Base-by-base conservation (phyloP, 1,140 invertebrate genomes). In the Zaprionus ghesquierei region DNA sequence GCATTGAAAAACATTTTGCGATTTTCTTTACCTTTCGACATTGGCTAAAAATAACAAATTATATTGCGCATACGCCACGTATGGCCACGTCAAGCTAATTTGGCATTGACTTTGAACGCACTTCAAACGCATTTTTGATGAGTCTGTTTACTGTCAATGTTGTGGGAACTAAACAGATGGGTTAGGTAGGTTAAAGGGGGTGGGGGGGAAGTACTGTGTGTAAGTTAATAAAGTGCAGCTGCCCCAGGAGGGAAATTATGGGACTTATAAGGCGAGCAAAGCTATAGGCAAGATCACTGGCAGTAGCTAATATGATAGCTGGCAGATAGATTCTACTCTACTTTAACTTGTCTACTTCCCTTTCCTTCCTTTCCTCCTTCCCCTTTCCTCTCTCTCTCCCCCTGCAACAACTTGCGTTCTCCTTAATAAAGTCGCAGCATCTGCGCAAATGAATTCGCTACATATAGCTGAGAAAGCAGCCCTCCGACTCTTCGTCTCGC, bases 361-460 rank as follows among this genome's bases (percentile, higher is more conserved):
- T 31, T 10, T 31, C 1, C 13, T 38, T 6, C 5, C 13, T 46
- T 1, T 18, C 8, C 50, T 9, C 15, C n/a, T 31, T 15, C 9
- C 6, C 25, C 25, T 8, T 25, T 25, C 27, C 12, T 13, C 15
- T 8, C 4, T 2, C 15, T 31, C 3, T 35, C 18, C 6, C 51
- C 10, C 22, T 29, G 15, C 5, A 61, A 54, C 38, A 51, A 33
- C 63, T 78, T 66, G 31, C 49, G 41, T 69, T 63, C 75, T 53
- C 44, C 65, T 66, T 70, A 75, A 80, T 75, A 29, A 66, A 62
- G 60, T 69, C 53, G 35, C 66, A 62, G 35, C 79, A 74, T 31
- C 61, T 59, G 60, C 50, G 35, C 58, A 69, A 70, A 44, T 79
- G 78, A 66, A 78, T 78, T 78, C 69, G 76, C 75, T 61, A 54